phyloP scores from a whole-genome alignment of 1,140 invertebrate genomes.

The Papilio aristodemus region DNA sequence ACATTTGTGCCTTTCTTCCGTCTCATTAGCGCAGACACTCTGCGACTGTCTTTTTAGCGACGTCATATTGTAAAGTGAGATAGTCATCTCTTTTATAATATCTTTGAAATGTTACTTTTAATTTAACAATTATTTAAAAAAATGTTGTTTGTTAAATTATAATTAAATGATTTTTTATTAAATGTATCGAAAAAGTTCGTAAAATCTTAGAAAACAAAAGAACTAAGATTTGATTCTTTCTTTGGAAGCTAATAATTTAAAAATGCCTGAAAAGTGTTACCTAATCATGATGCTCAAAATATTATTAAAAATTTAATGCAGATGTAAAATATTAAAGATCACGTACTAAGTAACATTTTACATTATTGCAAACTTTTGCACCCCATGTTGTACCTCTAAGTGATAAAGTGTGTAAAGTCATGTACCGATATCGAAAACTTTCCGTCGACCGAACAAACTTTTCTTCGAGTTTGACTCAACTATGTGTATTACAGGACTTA shows the following conservation, averaged over 20 bases:
- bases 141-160: too few species aligned
- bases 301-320: background rate
- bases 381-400: background rate
- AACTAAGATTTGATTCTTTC: too few species aligned
- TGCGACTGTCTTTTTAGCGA: conserved; percentile 5
- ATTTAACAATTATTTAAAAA: too few species aligned
- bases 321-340: background rate
- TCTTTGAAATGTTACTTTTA: background rate
- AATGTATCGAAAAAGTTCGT: too few species aligned
- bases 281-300: too few species aligned
- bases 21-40: conserved; percentile 4
- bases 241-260: too few species aligned
- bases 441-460: background rate
- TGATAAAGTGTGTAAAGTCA: conserved; percentile 7
- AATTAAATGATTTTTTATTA: too few species aligned
- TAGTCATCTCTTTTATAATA: background rate
- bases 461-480: conserved; percentile 1
- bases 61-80: background rate
- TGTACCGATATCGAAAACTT: conserved; percentile 1
- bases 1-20: background rate
- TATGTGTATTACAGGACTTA: background rate
- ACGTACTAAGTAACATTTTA: background rate
- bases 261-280: too few species aligned
- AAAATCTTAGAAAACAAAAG: too few species aligned
- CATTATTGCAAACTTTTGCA: conserved; percentile 1